Percentiles rank a stretch among this genome's conserved stretches.
Conservation (phyloP, 2,113 vertebrate species). For the Hemichromis elongatus region DNA sequence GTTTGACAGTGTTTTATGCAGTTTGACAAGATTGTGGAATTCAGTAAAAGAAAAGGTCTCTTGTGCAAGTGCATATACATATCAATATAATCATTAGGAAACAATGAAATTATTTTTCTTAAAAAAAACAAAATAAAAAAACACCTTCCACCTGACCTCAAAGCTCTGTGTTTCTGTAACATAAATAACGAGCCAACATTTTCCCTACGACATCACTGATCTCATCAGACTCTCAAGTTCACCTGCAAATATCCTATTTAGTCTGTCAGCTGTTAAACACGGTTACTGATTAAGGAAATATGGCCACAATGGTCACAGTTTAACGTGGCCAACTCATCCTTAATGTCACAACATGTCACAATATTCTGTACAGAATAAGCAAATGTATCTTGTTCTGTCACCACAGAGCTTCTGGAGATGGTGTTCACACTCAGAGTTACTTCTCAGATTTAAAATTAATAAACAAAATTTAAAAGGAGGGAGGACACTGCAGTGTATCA, state of each 20-base stretch:
- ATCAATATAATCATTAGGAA: background rate
- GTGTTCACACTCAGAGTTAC: background rate
- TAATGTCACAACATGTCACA: background rate
- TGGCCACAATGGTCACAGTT: background rate
- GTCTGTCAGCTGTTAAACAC: background rate
- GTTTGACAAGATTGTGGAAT: background rate
- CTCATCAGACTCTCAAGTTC: background rate
- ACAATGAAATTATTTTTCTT: background rate
- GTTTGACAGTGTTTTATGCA: background rate
- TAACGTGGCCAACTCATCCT: background rate
- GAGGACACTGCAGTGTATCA: background rate
- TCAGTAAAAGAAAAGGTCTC: rapidly evolving
- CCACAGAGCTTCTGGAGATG: background rate
- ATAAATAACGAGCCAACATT: background rate
- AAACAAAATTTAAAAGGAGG: background rate
- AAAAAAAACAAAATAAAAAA: background rate
- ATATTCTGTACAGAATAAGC: background rate
- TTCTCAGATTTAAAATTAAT: background rate
- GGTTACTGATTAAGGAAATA: background rate
- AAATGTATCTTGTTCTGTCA: background rate
- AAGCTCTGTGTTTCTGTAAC: background rate
- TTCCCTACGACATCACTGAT: background rate
- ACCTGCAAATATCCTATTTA: background rate
- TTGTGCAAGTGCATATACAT: background rate
- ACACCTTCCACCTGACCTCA: background rate